Percentiles rank a stretch among this genome's conserved stretches.
Conservation (phyloP, 2,113 vertebrate genomes). For the Tangachromis dhanisi region DNA sequence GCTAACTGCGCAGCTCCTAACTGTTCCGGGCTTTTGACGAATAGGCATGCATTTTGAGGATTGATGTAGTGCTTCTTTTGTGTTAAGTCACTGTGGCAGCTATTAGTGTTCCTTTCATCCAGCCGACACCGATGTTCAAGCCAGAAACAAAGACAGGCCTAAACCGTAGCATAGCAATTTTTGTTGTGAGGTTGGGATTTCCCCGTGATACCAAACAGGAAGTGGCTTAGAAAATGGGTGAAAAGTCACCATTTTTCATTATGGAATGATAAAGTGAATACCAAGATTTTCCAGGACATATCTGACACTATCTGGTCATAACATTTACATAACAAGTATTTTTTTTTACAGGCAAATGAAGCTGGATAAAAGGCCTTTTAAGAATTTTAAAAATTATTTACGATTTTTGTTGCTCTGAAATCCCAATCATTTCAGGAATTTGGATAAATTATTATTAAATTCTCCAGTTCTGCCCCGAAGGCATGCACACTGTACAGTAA, state of each 20-base stretch:
- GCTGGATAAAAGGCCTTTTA: not conserved
- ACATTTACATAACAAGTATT: not conserved
- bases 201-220: not conserved
- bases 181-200: not conserved
- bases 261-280: not conserved
- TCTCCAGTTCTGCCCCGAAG: not conserved
- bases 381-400: not conserved
- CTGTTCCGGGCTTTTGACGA: not conserved
- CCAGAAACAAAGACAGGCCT: not conserved
- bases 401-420: not conserved
- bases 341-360: not conserved
- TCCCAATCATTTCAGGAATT: not conserved
- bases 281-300: not conserved
- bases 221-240: not conserved
- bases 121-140: not conserved
- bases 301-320: not conserved
- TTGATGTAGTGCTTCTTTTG: not conserved
- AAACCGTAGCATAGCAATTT: not conserved
- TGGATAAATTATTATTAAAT: not conserved
- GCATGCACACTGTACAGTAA: not conserved
- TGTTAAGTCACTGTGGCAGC: not conserved
- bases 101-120: not conserved
- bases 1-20: not conserved
- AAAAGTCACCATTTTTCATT: not conserved
- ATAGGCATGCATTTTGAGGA: not conserved